These are phyloP conservation scores for Anguilla marmorata DNA, from an alignment of 2,797 vertebrate genomes.

Conservation along the genomic window DNA sequence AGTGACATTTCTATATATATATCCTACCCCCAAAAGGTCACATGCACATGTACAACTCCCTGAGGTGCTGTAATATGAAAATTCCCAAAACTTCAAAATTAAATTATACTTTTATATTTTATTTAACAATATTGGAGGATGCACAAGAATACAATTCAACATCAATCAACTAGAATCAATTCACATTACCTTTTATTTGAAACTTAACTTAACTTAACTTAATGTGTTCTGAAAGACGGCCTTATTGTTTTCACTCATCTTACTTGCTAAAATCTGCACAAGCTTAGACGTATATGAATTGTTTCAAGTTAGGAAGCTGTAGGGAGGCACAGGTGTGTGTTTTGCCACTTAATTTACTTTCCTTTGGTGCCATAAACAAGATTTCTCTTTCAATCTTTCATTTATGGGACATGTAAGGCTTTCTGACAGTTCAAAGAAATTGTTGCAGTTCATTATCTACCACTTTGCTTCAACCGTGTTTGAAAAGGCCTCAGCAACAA, in stretches of 20 bases:
- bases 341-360: neutral
- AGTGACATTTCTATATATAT: too few species aligned
- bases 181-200: neutral
- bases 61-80: too few species aligned
- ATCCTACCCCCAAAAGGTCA: too few species aligned
- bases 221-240: neutral
- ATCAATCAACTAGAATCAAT: too few species aligned
- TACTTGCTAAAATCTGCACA: neutral
- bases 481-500: neutral
- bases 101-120: too few species aligned
- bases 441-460: neutral
- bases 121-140: too few species aligned
- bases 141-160: too few species aligned
- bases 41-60: too few species aligned
- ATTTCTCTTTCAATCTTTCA: neutral
- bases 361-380: neutral
- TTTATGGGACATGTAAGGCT: neutral
- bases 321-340: neutral
- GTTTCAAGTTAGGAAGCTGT: neutral
- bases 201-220: too few species aligned
- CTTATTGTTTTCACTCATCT: neutral
- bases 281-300: neutral
- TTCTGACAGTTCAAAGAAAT: conserved; percentile 1
- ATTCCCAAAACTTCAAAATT: too few species aligned
- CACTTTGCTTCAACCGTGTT: neutral